These are phyloP conservation scores for Diachasmimorpha longicaudata DNA, from an alignment of 1,140 invertebrate species.

Conservation along the genomic window DNA sequence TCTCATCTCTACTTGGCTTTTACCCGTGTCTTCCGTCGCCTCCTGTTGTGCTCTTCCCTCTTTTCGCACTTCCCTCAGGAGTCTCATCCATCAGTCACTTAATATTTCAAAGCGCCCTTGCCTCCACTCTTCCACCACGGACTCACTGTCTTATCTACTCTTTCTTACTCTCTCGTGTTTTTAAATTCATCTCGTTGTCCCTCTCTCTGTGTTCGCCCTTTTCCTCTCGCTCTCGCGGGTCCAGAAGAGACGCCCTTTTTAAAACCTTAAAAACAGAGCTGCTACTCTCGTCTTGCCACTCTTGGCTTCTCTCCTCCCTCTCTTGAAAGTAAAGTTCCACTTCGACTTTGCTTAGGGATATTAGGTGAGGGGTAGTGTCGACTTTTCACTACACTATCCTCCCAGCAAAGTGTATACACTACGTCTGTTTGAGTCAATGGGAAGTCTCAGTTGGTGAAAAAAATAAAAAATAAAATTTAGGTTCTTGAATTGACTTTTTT, in stretches of 20 bases:
- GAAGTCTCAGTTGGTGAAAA: neutral
- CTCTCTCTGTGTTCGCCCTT: neutral
- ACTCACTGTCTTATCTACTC: neutral
- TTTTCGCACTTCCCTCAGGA: slow-evolving; percentile 42
- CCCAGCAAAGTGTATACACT: neutral
- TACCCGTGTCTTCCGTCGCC: slow-evolving; percentile 32
- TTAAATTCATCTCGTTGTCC: neutral
- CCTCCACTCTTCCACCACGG: neutral
- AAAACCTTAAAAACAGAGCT: slow-evolving; percentile 55
- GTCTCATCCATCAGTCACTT: slow-evolving; percentile 61
- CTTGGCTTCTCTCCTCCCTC: neutral
- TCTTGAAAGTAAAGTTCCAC: slow-evolving; percentile 50
- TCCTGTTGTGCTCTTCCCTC: slow-evolving; percentile 11
- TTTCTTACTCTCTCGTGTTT: neutral
- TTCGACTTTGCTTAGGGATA: slow-evolving; percentile 47
- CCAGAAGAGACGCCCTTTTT: slow-evolving; percentile 47
- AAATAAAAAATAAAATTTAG: neutral
- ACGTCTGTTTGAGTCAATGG: neutral
- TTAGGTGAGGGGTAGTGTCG: slow-evolving; percentile 38
- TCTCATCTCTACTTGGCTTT: slow-evolving; percentile 21
- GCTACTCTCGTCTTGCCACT: neutral
- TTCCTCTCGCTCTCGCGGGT: slow-evolving; percentile 6
- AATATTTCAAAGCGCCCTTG: slow-evolving; percentile 56
- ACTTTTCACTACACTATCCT: neutral
- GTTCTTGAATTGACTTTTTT: neutral